These are phyloP conservation scores for Amblyteles armatorius DNA, from an alignment of 2,888 invertebrate species.

Conservation along the genomic window DNA sequence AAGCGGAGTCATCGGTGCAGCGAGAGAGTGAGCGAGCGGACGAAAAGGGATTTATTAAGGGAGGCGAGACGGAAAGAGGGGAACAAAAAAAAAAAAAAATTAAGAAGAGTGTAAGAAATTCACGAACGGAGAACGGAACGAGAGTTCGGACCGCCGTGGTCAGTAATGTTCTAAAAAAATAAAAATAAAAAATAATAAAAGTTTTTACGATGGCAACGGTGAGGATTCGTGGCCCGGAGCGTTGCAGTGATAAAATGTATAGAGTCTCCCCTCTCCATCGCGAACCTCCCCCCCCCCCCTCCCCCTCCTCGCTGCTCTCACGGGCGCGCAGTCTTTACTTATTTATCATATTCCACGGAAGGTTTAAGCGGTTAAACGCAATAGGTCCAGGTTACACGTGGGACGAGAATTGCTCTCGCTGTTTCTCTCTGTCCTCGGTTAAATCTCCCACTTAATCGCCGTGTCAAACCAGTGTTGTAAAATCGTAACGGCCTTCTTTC, in stretches of 20 bases:
- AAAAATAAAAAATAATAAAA: neutral
- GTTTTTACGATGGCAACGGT: constrained; percentile 59
- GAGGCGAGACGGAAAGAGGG: neutral
- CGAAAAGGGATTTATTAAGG: constrained; percentile 50
- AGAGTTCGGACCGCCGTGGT: constrained; percentile 37
- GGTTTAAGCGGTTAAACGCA: constrained; percentile 53
- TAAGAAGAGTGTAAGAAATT: constrained; percentile 57
- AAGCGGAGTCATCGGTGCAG: neutral
- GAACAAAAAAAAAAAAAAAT: too few species aligned
- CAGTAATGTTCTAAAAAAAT: constrained; percentile 49
- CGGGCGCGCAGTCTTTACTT: constrained; percentile 38
- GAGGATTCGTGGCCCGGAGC: constrained; percentile 7
- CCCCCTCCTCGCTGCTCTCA: neutral
- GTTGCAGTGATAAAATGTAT: constrained; percentile 52
- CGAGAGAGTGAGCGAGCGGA: constrained; percentile 3
- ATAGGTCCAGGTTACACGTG: constrained; percentile 41
- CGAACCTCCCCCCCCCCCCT: neutral
- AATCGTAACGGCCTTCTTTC: constrained; percentile 64
- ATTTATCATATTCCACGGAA: constrained; percentile 75
- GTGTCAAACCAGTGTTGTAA: constrained; percentile 83
- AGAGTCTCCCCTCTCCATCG: constrained; percentile 15
- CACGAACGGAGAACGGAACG: constrained; percentile 34
- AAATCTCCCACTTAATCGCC: constrained; percentile 83
- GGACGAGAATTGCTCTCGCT: constrained; percentile 27
- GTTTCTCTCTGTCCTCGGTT: constrained; percentile 71